Base-by-base conservation (phyloP, 2,113 vertebrate species). In the Chunga burmeisteri region DNA sequence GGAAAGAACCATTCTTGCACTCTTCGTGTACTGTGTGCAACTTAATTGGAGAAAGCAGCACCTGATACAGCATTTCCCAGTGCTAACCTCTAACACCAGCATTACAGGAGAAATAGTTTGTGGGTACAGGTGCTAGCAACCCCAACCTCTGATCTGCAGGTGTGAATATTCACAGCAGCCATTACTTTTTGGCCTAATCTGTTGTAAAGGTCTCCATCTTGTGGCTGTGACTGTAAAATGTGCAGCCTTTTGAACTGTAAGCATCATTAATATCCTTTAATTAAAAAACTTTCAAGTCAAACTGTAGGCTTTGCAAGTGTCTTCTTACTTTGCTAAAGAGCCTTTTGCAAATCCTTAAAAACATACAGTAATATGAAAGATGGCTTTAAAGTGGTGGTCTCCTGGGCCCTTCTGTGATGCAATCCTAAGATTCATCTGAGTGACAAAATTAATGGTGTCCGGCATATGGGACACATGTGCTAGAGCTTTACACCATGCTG, bases 171-270 rank as follows among this genome's bases (percentile, higher is more conserved):
- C 50, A 25, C n/a, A 59, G 13, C 42, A 77, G 26, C 16, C 27
- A 6, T 15, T 27, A 13, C 29, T 10, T 42, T 55, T 42, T 25
- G 34, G 34, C 30, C 38, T 32, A 68, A 97, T 88, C 65, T 81
- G 86, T 96, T 97, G 96, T 96, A 50, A 93, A 98, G 93, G 63
- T 92, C 97, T 96, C 98, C 97, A 97, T 91, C 97, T 97, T 79
- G 97, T 96, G 98, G 98, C 77, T 92, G 40, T 16, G 88, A 25
- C 63, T 59, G 72, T 58, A 63, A 92, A 92, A 80, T 10, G 40
- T 77, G 66, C 72, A 29, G 34, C 30, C 30, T 15, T 29, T 13
- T 22, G 36, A 50, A 40, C 30, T 30, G 2, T 7, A 16, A 13
- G 52, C 70, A 4, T 25, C 13, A 1, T 7, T 30, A 8, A 13